phyloP scores from a whole-genome alignment of 2,113 vertebrate genomes.

The Tetrax tetrax region DNA sequence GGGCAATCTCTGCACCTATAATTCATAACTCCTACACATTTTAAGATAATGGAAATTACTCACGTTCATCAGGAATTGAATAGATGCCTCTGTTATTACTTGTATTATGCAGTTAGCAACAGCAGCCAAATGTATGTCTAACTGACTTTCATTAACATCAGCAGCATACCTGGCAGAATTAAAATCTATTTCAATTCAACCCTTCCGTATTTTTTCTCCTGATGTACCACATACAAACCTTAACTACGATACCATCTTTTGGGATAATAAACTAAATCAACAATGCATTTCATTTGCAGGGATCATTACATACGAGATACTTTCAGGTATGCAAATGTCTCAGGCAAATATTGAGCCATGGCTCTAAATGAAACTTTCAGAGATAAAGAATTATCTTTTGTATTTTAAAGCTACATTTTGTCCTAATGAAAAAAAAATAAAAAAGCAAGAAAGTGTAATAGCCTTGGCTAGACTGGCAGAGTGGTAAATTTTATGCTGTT shows the following conservation, averaged over 20 bases:
- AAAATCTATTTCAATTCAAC: slow-evolving; percentile 38
- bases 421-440: background rate
- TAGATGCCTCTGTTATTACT: slow-evolving; percentile 64
- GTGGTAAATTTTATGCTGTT: background rate
- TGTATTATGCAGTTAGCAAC: slow-evolving; percentile 53
- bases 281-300: slow-evolving; percentile 23
- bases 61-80: slow-evolving; percentile 61
- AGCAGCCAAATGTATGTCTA: slow-evolving; percentile 58
- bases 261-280: slow-evolving; percentile 46
- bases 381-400: slow-evolving; percentile 17
- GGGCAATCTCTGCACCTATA: slow-evolving; percentile 55
- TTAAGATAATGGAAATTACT: slow-evolving; percentile 69
- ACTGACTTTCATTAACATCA: slow-evolving; percentile 63
- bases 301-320: background rate
- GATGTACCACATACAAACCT: background rate
- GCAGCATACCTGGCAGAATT: slow-evolving; percentile 39
- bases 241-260: slow-evolving; percentile 28
- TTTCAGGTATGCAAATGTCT: slow-evolving; percentile 37
- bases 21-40: slow-evolving; percentile 59
- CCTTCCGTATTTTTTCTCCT: slow-evolving; percentile 10
- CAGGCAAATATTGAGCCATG: background rate
- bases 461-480: background rate
- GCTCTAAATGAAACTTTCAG: slow-evolving; percentile 17
- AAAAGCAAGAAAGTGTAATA: background rate
- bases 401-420: slow-evolving; percentile 25